These are phyloP conservation scores for Gambusia affinis DNA, from an alignment of 2,113 vertebrate species.

Conservation along the genomic window DNA sequence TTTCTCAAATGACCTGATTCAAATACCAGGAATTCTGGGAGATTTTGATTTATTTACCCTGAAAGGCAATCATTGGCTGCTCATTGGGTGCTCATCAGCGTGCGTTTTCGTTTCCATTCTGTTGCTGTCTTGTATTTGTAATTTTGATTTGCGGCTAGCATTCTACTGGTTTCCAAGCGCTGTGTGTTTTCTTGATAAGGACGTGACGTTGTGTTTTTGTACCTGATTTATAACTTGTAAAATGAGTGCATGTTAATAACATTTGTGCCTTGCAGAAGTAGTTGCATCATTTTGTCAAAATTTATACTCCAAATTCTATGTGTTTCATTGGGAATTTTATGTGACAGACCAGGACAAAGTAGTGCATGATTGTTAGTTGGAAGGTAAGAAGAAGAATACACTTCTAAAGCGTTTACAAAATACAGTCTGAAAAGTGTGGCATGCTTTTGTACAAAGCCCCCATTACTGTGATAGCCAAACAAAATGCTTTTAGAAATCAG, in stretches of 20 bases:
- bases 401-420: too few relatives aligned
- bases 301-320: not conserved
- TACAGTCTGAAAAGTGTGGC: too few relatives aligned
- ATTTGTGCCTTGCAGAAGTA: not conserved
- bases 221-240: not conserved
- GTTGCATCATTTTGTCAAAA: not conserved
- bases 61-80: conserved; percentile 2
- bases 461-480: too few relatives aligned
- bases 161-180: not conserved
- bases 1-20: conserved; percentile 1
- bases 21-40: not conserved
- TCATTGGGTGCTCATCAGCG: not conserved
- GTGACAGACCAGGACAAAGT: too few relatives aligned
- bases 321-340: too few relatives aligned
- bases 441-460: too few relatives aligned
- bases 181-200: not conserved
- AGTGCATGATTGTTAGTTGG: too few relatives aligned
- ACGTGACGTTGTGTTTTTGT: not conserved
- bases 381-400: too few relatives aligned
- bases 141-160: not conserved
- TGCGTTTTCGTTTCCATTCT: not conserved
- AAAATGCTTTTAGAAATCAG: too few relatives aligned
- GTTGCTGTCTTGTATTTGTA: not conserved
- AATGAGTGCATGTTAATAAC: not conserved
- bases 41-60: conserved; percentile 3